Base-by-base conservation (phyloP, 1,140 invertebrate species). In the Aradophagus sp. region DNA sequence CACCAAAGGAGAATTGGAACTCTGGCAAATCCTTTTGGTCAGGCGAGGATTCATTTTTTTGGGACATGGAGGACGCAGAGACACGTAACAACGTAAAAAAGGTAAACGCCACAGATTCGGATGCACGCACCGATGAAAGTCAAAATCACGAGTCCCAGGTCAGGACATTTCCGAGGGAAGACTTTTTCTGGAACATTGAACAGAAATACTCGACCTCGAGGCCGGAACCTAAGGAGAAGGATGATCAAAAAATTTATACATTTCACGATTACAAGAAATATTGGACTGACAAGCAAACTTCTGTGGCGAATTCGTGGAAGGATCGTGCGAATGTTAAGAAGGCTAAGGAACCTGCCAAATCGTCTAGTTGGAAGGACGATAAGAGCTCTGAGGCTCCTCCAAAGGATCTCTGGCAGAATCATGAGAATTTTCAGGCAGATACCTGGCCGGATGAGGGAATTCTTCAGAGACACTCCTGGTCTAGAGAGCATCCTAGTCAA, bases 41-140 rank as follows among this genome's bases (percentile, higher is more conserved):
- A 0, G 55, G 14, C 0, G 68, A 72, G 1, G 68, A 72, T 27
- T 58, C 52, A 1, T 70, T 59, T 19, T 63, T 63, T 23, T 70
- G 67, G 67, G 67, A 70, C 11, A 58, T 70, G 67, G 68, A 72
- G 0, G 48, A 72, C 29, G 16, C 61, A 2, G 68, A 66, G 34
- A 35, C 41, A 3, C 13, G 45, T 5, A 32, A 48, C 8, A 23
- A 15, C 8, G n/a, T n/a, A 1, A 31, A 31, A 8, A 32, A 41
- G 23, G 4, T 13, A 20, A 53, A 55, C 17, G 0, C 12, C 1
- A 52, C 45, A 0, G 7, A 32, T 0, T 3, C 15, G 0, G 59
- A 63, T 12, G 50, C 61, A 0, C 10, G 29, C 0, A 23, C 44
- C 0, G 35, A 16, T 0, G 52, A 20, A 14, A 66, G 41, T 56